These are phyloP conservation scores for Orthosia gothica DNA, from an alignment of 2,888 invertebrate genomes.

Conservation along the genomic window DNA sequence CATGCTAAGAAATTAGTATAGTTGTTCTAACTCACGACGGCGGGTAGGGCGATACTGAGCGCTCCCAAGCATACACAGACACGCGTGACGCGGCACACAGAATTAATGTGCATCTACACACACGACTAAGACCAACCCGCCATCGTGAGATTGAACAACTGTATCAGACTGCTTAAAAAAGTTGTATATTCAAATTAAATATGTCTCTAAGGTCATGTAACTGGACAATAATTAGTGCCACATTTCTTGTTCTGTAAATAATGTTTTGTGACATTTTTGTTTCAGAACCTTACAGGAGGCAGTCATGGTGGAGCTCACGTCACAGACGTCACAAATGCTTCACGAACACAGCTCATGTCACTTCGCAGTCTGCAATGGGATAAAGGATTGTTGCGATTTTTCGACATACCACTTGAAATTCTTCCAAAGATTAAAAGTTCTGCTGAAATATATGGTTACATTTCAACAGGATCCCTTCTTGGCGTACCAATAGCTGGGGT, in stretches of 20 bases:
- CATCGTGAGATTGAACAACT: too few species aligned
- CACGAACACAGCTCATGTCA: conserved; percentile 99
- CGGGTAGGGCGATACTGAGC: too few species aligned
- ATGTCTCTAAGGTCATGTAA: too few species aligned
- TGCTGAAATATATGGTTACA: conserved; percentile 97
- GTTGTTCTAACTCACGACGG: too few species aligned
- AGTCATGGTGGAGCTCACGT: conserved; percentile 93
- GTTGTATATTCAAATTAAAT: too few species aligned
- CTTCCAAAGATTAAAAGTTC: conserved; percentile 97
- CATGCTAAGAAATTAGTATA: too few species aligned
- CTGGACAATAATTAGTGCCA: too few species aligned
- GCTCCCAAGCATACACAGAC: too few species aligned
- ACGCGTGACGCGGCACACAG: too few species aligned
- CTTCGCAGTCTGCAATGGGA: conserved; percentile 97
- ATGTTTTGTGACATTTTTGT: conserved; percentile 22
- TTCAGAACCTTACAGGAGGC: conserved; percentile 92
- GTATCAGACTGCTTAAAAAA: too few species aligned
- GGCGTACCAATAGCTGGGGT: conserved; percentile 97
- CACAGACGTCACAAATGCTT: conserved; percentile 99
- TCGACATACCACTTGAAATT: conserved; percentile 96
- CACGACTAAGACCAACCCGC: too few species aligned
- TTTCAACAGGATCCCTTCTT: conserved; percentile 94
- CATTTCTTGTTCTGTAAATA: not conserved
- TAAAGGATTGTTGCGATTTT: conserved; percentile 96
- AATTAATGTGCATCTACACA: too few species aligned